Percentiles rank a stretch among this genome's conserved stretches.
phyloP scores from a whole-genome alignment of 2,797 vertebrate genomes.

The Lemur catta region DNA sequence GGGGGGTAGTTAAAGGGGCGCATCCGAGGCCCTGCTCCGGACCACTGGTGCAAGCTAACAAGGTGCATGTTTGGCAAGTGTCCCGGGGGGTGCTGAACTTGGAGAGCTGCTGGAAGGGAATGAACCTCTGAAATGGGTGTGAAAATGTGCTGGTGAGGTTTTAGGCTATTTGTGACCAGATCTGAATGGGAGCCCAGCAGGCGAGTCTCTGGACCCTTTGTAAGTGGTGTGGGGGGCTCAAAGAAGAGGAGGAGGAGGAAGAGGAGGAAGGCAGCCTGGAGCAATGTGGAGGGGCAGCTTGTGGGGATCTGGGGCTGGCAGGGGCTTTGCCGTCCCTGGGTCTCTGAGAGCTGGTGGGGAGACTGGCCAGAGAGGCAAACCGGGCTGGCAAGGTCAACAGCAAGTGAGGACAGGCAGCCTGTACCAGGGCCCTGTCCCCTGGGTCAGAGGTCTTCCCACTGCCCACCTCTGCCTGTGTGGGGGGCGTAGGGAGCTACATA shows the following conservation, averaged over 20 bases:
- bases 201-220: fast-evolving
- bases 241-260: neutral
- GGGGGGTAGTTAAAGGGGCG: fast-evolving
- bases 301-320: neutral
- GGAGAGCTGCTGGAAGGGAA: neutral
- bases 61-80: neutral
- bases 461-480: neutral
- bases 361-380: neutral
- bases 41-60: neutral
- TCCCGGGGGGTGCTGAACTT: neutral
- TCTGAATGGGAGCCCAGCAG: neutral
- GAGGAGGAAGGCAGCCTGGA: neutral
- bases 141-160: no score
- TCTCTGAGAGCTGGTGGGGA: neutral
- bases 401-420: neutral
- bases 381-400: neutral
- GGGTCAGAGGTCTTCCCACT: neutral
- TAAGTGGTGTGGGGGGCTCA: neutral
- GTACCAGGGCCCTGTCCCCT: neutral
- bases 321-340: neutral
- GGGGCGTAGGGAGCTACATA: neutral
- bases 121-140: neutral
- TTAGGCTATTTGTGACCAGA: neutral
- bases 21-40: fast-evolving
- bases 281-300: neutral